These are phyloP conservation scores for Ennomos quercinarius DNA, from an alignment of 2,888 invertebrate species.

Conservation along the genomic window DNA sequence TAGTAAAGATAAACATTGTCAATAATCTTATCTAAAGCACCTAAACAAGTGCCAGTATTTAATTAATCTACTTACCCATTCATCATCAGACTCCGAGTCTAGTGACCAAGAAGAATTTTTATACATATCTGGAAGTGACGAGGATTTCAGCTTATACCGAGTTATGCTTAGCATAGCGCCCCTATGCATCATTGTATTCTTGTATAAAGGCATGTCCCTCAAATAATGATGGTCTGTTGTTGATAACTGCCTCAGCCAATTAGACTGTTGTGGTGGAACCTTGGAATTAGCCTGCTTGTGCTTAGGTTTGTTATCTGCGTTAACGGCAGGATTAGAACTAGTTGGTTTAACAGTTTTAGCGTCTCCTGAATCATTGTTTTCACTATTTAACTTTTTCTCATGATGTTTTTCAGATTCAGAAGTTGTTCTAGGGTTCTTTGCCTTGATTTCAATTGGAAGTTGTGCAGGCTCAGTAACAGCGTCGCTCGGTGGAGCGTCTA, in stretches of 20 bases:
- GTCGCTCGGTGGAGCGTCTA: slow-evolving; percentile 48
- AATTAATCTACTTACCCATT: slow-evolving; percentile 85
- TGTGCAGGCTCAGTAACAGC: slow-evolving; percentile 61
- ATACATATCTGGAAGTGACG: slow-evolving; percentile 96
- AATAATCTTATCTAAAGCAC: no score
- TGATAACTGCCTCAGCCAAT: slow-evolving; percentile 79
- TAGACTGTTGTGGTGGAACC: slow-evolving; percentile 42
- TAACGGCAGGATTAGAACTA: slow-evolving; percentile 39
- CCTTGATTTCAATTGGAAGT: slow-evolving; percentile 57
- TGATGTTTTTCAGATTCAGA: slow-evolving; percentile 33
- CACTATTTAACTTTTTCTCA: slow-evolving; percentile 29
- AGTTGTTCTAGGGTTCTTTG: slow-evolving; percentile 51
- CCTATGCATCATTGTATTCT: slow-evolving; percentile 93
- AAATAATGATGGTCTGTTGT: slow-evolving; percentile 87
- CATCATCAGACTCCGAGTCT: slow-evolving; percentile 84
- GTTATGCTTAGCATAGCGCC: slow-evolving; percentile 93
- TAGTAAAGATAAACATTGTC: no score
- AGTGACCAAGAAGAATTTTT: slow-evolving; percentile 93
- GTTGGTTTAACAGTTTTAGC: slow-evolving; percentile 27
- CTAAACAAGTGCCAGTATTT: neutral
- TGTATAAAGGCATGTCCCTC: slow-evolving; percentile 88
- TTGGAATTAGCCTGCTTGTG: slow-evolving; percentile 37
- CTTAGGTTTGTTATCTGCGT: slow-evolving; percentile 34
- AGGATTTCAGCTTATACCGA: slow-evolving; percentile 91
- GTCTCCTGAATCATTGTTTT: slow-evolving; percentile 34